Evolutionary conservation across 2,113 vertebrate species (phyloP), one percentile per base, ranked within the genome.

Genomic region (Oreamnos americanus): DNA sequence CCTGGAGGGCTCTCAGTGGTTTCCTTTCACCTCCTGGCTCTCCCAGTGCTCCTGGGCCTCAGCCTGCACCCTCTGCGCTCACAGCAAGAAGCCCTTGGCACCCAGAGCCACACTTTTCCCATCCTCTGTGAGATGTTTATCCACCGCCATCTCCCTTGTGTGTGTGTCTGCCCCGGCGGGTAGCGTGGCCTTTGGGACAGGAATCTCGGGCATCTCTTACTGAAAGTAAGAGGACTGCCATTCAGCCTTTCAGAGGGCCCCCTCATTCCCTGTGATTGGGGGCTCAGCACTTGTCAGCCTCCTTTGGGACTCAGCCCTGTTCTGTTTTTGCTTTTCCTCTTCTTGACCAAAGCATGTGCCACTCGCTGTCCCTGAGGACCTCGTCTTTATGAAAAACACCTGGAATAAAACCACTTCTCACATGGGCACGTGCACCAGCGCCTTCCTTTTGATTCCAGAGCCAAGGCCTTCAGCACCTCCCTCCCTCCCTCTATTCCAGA

Each of bases 371-470:
- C 93, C 53, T 23, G 57, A 95, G 94, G 98, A 99, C 98, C 81
- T 95, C 74, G 85, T 99, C 98, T 98, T 94, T 98, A 95, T 91
- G 96, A 98, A 97, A 95, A 89, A 95, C 83, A 98, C 98, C 98
- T 98, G 98, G 98, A 99, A 99, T 99, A 99, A 99, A 99, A 98
- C 97, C 94, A 98, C 98, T 99, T 99, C 97, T 98, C 98, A 98
- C 98, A 97, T 87, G 92, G 91, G 12, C 1, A 21, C 12, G 60
- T 97, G 92, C 30, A 67, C 49, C 14, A 3, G 76, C 0, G 17
- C 57, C 85, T 97, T 88, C 51, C 60, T 96, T 96, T 36, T 2
- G 28, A 86, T 16, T 36, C 43, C 49, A 12, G 43, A 43, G 30
- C 53, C 33, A 17, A 49, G 30, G 81, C 51, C 76, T 84, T 51